These are phyloP conservation scores for Hapalemur alaotrensis DNA, from an alignment of 2,797 vertebrate species.

Conservation along the genomic window DNA sequence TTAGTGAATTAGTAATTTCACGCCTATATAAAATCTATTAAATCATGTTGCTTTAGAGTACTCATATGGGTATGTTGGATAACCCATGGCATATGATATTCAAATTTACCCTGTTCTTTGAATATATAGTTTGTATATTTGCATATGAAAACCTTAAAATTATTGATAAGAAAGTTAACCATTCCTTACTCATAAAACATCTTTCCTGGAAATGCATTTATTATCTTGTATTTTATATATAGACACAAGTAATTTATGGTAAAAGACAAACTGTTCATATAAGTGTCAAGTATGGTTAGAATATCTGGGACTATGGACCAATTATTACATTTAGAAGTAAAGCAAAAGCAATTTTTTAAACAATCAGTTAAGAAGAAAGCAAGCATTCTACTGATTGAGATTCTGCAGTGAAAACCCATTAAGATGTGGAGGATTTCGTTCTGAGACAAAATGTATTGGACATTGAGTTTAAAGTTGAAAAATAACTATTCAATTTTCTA, in stretches of 20 bases:
- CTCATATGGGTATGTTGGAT: neutral
- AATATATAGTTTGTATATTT: neutral
- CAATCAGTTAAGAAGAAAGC: neutral
- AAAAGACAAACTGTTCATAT: neutral
- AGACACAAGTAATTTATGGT: neutral
- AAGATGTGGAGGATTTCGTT: neutral
- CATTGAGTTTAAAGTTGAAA: neutral
- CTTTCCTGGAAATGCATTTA: neutral
- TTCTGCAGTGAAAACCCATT: neutral
- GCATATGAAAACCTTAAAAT: neutral
- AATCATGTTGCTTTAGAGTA: neutral
- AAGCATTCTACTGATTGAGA: neutral
- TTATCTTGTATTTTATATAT: neutral
- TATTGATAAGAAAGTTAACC: neutral
- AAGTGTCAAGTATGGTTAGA: neutral
- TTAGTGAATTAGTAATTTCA: neutral
- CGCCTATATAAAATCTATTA: neutral
- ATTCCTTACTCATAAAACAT: neutral
- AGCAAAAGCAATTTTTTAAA: neutral
- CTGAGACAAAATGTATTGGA: neutral
- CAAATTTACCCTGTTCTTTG: neutral
- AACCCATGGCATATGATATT: neutral
- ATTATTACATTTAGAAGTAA: neutral
- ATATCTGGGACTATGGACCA: neutral
- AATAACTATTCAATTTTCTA: neutral